Base-by-base conservation (phyloP, 2,797 vertebrate genomes). In the Oryzias dopingdopingensis region DNA sequence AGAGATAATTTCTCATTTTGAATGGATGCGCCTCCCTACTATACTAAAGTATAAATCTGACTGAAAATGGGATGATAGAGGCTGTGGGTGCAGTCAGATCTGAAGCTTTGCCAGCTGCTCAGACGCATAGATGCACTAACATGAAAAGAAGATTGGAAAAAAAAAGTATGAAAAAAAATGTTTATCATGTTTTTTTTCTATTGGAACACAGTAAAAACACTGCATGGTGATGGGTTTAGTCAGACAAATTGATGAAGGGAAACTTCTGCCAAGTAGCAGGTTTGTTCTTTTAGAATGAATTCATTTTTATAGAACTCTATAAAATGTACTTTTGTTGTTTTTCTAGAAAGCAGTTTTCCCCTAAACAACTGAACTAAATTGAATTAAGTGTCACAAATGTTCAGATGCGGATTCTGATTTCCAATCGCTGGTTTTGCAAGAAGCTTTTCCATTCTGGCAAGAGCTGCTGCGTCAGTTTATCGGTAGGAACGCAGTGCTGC, bases 1-100 rank as follows among this genome's bases (percentile, higher is more conserved):
- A 59, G 49, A 43, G 40, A 42, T 16, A 56, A 67, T 52, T 24
- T 54, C 23, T 54, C 71, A 67, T 52, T 1, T 49, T 50, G 55
- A 42, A 16, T 59, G 41, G 69, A 53, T 45, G 23, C 65, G 59
- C 77, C 79, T 72, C 60, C 76, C 79, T 72, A 82, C 45, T 79
- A 67, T 56, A 72, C 74, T 4, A 15, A 82, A 72, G 26, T 15
- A 32, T 29, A 72, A 66, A 52, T 40, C 52, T 23, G 72, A 62
- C 74, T 78, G 67, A 81, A 82, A 77, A 79, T 76, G 77, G 70
- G 48, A 61, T 58, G 17, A 26, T 5, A 4, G 26, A 42, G 64
- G 56, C 65, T 14, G 58, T 75, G 70, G 67, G 72, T 45, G 59
- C 77, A 59, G 49, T 65, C 63, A 56, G 59, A 51, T 52, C 48